Evolutionary conservation across 2,113 vertebrate species (phyloP).

Genomic region (Symphodus melops): DNA sequence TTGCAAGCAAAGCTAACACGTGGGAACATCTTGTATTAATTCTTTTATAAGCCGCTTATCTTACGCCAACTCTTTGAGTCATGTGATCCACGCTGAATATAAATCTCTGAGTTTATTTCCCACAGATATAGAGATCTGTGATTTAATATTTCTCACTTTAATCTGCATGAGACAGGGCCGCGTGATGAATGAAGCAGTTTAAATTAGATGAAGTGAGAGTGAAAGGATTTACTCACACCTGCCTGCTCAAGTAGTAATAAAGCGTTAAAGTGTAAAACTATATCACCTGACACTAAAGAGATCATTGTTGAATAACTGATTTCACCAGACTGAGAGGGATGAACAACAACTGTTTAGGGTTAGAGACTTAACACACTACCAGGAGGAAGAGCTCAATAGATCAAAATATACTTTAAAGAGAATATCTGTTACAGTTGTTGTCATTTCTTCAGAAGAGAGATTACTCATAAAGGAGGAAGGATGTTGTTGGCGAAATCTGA

Average conservation of each 20-base stretch:
- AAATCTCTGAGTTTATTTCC: constrained; percentile 19
- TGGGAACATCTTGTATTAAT: constrained; percentile 10
- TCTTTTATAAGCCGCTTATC: not conserved
- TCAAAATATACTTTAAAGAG: not conserved
- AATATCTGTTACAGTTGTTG: not conserved
- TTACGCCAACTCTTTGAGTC: not conserved
- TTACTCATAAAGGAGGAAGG: not conserved
- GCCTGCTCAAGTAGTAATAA: constrained; percentile 17
- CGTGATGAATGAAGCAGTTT: constrained; percentile 19
- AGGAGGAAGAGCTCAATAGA: not conserved
- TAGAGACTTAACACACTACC: not conserved
- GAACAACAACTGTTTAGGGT: not conserved
- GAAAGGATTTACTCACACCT: constrained; percentile 9
- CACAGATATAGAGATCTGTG: not conserved
- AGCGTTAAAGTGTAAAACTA: not conserved
- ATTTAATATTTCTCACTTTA: not conserved
- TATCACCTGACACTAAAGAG: not conserved
- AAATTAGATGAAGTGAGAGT: constrained; percentile 36
- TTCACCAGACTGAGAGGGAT: not conserved
- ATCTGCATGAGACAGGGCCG: constrained; percentile 1
- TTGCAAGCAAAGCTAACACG: constrained; percentile 4
- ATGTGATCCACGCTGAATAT: constrained; percentile 2
- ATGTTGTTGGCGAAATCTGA: not conserved
- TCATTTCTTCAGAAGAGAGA: not conserved
- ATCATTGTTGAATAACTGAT: constrained; percentile 7